Percentiles rank a stretch among this genome's conserved stretches.
phyloP scores from a whole-genome alignment of 2,797 vertebrate genomes.

The Crax fasciolata region DNA sequence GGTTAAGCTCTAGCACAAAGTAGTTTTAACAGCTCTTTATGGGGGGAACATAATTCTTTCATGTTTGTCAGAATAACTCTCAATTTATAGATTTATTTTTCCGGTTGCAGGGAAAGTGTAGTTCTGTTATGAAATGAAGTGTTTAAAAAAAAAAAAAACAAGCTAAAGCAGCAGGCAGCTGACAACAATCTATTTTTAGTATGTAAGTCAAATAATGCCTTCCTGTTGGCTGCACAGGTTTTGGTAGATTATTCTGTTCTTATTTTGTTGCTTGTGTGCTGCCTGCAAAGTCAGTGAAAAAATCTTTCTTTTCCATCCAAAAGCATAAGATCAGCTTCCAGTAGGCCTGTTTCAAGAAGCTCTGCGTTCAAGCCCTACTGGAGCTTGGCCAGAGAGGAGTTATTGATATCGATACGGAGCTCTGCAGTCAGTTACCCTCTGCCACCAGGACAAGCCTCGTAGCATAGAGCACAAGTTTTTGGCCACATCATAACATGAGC shows the following conservation, averaged over 20 bases:
- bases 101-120: background rate
- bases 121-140: background rate
- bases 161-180: background rate
- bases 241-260: background rate
- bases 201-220: background rate
- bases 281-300: background rate
- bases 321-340: background rate
- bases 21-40: background rate
- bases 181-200: background rate
- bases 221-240: background rate
- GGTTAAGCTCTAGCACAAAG: background rate
- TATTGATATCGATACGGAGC: background rate
- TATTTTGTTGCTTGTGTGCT: background rate
- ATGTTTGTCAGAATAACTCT: background rate
- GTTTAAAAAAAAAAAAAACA: background rate
- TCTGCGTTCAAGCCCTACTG: background rate
- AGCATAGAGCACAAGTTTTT: accelerated
- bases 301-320: background rate
- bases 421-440: too few relatives aligned
- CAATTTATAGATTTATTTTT: background rate
- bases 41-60: background rate
- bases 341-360: background rate
- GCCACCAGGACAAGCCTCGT: background rate
- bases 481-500: background rate
- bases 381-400: background rate